These are phyloP conservation scores for Astreopora myriophthalma DNA, from an alignment of 64 coral and sea anemone genomes.

Conservation along the genomic window DNA sequence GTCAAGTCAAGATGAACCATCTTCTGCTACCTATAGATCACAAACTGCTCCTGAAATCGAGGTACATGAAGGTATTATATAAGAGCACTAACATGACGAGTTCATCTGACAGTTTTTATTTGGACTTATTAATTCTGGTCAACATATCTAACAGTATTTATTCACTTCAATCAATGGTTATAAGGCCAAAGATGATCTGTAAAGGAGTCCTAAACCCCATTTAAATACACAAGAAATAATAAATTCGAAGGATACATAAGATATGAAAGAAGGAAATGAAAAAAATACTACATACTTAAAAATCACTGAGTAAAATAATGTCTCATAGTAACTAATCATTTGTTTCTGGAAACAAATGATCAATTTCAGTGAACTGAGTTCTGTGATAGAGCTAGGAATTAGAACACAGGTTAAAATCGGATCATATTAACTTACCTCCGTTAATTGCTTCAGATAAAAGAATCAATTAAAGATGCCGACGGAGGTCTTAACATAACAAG, in stretches of 20 bases:
- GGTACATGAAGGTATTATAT: not conserved
- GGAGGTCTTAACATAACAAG: constrained; percentile 18
- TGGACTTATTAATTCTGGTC: not conserved
- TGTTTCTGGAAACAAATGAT: not conserved
- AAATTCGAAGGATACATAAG: not conserved
- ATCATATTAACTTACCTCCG: not conserved
- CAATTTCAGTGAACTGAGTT: constrained; percentile 23
- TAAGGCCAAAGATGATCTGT: not conserved
- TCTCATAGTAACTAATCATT: not conserved
- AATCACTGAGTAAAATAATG: not conserved
- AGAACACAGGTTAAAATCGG: not conserved
- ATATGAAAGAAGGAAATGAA: not conserved
- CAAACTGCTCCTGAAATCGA: not conserved
- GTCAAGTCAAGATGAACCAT: not conserved
- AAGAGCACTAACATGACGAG: not conserved
- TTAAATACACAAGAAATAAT: not conserved
- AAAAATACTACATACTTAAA: not conserved
- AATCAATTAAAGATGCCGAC: not conserved
- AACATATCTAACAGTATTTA: not conserved
- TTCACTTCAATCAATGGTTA: no score
- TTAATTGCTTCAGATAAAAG: not conserved
- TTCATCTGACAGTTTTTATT: not conserved
- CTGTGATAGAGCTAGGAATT: not conserved
- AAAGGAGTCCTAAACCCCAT: not conserved
- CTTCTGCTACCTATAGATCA: not conserved